Evolutionary conservation across 2,888 invertebrate species (phyloP), one percentile per base, ranked within the genome.

Genomic region (Drosophila birchii): DNA sequence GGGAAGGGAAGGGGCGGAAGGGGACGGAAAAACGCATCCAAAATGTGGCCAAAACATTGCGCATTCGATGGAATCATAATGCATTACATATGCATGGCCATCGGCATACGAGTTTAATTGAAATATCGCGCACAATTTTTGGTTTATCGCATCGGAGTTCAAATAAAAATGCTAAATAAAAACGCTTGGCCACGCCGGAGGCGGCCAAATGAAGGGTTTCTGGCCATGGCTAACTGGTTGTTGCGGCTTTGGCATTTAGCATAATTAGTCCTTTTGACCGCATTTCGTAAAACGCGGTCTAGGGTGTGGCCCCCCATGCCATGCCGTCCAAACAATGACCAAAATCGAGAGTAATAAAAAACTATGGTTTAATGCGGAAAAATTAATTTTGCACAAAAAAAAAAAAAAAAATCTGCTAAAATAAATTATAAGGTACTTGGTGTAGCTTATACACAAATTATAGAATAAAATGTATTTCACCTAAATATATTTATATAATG

Each of bases 221-320:
- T 61, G 60, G 58, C 68, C 70, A 75, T 63, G 81, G 79, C 76
- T 80, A 86, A 84, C 86, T 88, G 88, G 88, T 80, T 76, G 78
- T 68, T 88, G 87, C 78, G 90, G 88, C 74, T 86, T 80, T 68
- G 79, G 78, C 82, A 80, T 90, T 90, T 90, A 87, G 83, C 80
- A 84, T 90, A 90, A 90, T 90, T 90, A 90, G 90, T 90, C 79
- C 80, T 78, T 87, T 80, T 79, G 78, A 83, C 90, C 90, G 81
- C 90, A 86, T 78, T 86, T 74, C 78, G 71, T 75, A 73, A 88
- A 86, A 81, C 86, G 84, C 53, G 84, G 84, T 80, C 73, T 54
- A 58, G 51, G 44, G 14, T 4, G 1, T 20, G 62, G 73, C 66
- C 73, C 73, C 39, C 53, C 14, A 4, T 9, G n/a, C n/a, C 16